Conservation (phyloP, 2,888 invertebrate species). For the Phania funesta region DNA sequence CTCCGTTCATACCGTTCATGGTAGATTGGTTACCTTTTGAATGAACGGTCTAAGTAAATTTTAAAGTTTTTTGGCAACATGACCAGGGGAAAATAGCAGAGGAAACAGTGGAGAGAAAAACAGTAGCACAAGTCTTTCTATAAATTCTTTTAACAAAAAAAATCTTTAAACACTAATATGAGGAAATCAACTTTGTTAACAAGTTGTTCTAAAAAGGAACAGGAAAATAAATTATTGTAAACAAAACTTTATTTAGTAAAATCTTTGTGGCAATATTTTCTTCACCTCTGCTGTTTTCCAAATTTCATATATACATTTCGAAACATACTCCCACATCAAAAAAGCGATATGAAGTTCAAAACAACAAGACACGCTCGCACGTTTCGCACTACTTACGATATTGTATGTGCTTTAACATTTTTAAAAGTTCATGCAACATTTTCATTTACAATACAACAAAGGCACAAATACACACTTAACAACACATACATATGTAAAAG, state of each 20-base stretch:
- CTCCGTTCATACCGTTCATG: neutral
- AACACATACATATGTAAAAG: neutral
- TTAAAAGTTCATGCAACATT: neutral
- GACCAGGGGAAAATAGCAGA: neutral
- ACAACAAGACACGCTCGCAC: too few relatives aligned
- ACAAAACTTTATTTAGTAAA: too few relatives aligned
- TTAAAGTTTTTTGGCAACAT: constrained; percentile 27
- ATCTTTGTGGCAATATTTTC: too few relatives aligned
- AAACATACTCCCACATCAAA: too few relatives aligned
- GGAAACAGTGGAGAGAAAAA: neutral
- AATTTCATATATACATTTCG: too few relatives aligned
- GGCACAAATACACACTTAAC: neutral
- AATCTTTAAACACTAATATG: too few relatives aligned
- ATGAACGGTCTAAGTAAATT: neutral
- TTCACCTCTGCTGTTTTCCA: too few relatives aligned
- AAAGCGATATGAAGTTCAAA: too few relatives aligned
- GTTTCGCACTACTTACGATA: neutral
- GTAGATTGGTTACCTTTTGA: neutral
- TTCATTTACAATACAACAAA: neutral
- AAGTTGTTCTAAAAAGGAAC: too few relatives aligned
- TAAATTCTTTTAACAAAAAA: too few relatives aligned
- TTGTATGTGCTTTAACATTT: neutral
- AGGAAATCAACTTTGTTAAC: too few relatives aligned
- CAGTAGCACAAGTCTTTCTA: neutral
- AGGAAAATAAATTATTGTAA: too few relatives aligned